A percentile compares a stretch with the other conserved stretches of the same genome.
These are phyloP conservation scores for Chelonoidis abingdonii DNA, from an alignment of 2,113 vertebrate genomes.

Conservation along the genomic window DNA sequence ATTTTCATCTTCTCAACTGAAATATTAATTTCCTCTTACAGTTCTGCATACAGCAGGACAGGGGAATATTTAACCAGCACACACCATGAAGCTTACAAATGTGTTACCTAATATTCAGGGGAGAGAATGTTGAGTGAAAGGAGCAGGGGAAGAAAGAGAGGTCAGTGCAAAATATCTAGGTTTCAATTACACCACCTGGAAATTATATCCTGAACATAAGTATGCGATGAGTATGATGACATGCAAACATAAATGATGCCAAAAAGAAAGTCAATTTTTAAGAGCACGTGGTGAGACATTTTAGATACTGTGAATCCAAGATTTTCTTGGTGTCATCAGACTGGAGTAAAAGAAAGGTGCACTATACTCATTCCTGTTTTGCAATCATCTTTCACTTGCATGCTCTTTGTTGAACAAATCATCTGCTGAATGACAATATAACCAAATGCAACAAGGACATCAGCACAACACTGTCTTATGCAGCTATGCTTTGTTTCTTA, in stretches of 20 bases:
- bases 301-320: not conserved
- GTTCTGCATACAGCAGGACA: rapidly evolving
- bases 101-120: not conserved
- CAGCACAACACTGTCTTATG: conserved; percentile 13
- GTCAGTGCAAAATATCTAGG: not conserved
- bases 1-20: conserved; percentile 24
- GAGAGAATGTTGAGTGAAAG: rapidly evolving
- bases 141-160: not conserved
- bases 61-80: rapidly evolving
- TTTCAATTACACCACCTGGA: not conserved
- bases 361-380: not conserved
- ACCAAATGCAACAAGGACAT: conserved; percentile 20
- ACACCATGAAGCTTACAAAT: rapidly evolving
- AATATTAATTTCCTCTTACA: not conserved
- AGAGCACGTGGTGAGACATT: not conserved
- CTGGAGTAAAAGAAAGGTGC: not conserved
- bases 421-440: conserved; percentile 52
- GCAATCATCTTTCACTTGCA: conserved; percentile 26
- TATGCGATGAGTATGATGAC: not conserved
- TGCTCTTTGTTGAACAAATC: conserved; percentile 50
- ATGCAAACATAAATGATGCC: too few species aligned
- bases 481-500: conserved; percentile 24
- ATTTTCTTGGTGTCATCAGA: not conserved
- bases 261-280: not conserved
- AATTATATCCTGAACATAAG: not conserved